A percentile compares a stretch with the other conserved stretches of the same genome.
These are phyloP conservation scores for Echinops telfairi DNA, from an alignment of 2,113 vertebrate genomes.

Conservation along the genomic window DNA sequence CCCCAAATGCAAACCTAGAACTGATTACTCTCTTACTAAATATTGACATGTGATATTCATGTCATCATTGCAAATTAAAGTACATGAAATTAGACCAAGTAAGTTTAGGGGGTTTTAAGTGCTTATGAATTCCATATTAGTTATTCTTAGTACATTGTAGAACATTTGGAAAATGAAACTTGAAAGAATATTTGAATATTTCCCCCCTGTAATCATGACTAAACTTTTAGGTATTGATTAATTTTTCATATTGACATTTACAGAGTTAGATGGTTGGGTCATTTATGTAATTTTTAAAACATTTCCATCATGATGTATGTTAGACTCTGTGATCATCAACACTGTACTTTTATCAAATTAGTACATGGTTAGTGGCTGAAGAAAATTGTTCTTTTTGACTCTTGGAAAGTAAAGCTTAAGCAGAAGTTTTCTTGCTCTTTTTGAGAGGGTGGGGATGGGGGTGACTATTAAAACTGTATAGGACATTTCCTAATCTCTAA, in stretches of 20 bases:
- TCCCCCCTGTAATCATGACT: not conserved
- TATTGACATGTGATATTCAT: not conserved
- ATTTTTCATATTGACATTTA: not conserved
- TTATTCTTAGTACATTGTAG: slow-evolving; percentile 23
- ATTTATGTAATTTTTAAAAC: not conserved
- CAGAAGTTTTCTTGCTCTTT: slow-evolving; percentile 55
- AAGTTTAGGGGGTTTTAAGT: not conserved
- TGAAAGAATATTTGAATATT: not conserved
- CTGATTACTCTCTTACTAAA: slow-evolving; percentile 22
- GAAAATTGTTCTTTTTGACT: slow-evolving; percentile 56
- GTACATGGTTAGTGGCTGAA: not conserved
- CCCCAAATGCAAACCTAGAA: not conserved
- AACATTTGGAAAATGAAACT: slow-evolving; percentile 2
- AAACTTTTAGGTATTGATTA: not conserved
- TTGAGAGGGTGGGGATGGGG: not conserved
- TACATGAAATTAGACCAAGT: not conserved
- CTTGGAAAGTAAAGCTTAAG: not conserved
- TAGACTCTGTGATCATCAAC: not conserved
- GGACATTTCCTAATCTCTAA: slow-evolving; percentile 34
- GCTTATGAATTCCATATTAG: not conserved
- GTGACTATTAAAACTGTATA: slow-evolving; percentile 34
- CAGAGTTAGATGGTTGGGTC: not conserved
- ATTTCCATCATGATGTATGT: not conserved
- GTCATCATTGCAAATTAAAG: not conserved
- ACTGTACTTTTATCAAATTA: not conserved